A percentile compares a stretch with the other conserved stretches of the same genome.
phyloP scores from a whole-genome alignment of 1,140 invertebrate genomes.

The Dryas iulia region DNA sequence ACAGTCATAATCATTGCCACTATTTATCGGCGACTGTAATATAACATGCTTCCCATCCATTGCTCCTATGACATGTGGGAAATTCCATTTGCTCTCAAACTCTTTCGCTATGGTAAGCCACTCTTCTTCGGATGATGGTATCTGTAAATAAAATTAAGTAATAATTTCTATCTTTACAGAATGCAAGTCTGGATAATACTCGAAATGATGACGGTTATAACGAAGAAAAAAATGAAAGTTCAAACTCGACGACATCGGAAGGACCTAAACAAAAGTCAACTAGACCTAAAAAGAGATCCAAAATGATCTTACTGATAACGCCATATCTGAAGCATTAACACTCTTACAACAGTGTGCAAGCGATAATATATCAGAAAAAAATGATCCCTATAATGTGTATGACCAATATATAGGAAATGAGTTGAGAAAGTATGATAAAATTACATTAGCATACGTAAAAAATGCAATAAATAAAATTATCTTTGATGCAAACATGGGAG shows the following conservation, averaged over 20 bases:
- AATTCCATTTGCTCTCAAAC: neutral
- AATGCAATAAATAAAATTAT: conserved; percentile 34
- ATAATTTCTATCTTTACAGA: conserved; percentile 21
- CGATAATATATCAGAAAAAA: conserved; percentile 18
- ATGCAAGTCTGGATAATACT: conserved; percentile 8
- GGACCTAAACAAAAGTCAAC: conserved; percentile 12
- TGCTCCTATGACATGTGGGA: conserved; percentile 4
- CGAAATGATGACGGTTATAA: conserved; percentile 16
- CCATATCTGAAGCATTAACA: conserved; percentile 22
- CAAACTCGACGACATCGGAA: conserved; percentile 11
- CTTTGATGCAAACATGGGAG: conserved; percentile 31
- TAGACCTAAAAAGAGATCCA: conserved; percentile 23
- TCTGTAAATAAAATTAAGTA: conserved; percentile 23
- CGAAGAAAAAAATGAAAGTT: conserved; percentile 10
- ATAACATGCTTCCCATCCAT: conserved; percentile 29
- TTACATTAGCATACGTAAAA: conserved; percentile 33
- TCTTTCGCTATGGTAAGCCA: conserved; percentile 6
- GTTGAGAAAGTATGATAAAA: conserved; percentile 29
- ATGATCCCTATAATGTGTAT: conserved; percentile 15
- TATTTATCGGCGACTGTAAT: conserved; percentile 30
- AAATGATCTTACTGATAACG: conserved; percentile 22
- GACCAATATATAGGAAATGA: conserved; percentile 22
- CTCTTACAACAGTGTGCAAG: conserved; percentile 22
- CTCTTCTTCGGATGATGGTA: conserved; percentile 21
- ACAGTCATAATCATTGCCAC: conserved; percentile 64